Evolutionary conservation across 2,888 invertebrate species (phyloP), one percentile per base, ranked within the genome.

Genomic region (Caenorhabditis zanzibari): DNA sequence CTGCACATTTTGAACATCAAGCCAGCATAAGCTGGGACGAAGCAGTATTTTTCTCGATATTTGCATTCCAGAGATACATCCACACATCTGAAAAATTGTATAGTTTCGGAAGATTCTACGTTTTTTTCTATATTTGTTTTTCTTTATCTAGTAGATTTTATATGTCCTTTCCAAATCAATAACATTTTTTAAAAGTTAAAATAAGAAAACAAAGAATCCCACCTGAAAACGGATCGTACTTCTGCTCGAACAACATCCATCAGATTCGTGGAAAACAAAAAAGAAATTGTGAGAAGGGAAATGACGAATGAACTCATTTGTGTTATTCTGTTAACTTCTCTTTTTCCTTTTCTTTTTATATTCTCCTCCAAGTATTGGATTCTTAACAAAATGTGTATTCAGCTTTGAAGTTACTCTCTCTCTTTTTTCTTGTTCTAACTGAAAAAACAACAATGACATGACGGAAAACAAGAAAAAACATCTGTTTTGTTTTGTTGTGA

Each of bases 1-100:
- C 76, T 28, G 52, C 82, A 82, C 26, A 76, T 58, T 61, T 72
- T 72, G 68, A 76, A 82, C 82, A 82, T 82, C 0, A 76, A 54
- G 16, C 73, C 82, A 0, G 76, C 63, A 41, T 82, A 82, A 6
- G 38, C 44, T 6, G 76, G 58, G 9, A 32, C 28, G n/a, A 12
- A 54, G 32, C 82, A 82, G 12, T 54, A 82, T 4, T 52, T 44
- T 4, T 58, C 16, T 32, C 68, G 72, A 24, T 64, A 72, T n/a
- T 66, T 44, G 19, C 82, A 82, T 35, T 66, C 68, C 61, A 68
- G n/a, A 16, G 76, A 76, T 10, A 76, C 41, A 41, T 82, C 82
- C 4, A 7, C n/a, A 35, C 82, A 82, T 54, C 82, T 82, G 71
- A n/a, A 81, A 49, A 47, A 22, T 3, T 28, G 28, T 16, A 10